Evolutionary conservation across 2,888 invertebrate genomes (phyloP).

Genomic region (Drosophila recens): DNA sequence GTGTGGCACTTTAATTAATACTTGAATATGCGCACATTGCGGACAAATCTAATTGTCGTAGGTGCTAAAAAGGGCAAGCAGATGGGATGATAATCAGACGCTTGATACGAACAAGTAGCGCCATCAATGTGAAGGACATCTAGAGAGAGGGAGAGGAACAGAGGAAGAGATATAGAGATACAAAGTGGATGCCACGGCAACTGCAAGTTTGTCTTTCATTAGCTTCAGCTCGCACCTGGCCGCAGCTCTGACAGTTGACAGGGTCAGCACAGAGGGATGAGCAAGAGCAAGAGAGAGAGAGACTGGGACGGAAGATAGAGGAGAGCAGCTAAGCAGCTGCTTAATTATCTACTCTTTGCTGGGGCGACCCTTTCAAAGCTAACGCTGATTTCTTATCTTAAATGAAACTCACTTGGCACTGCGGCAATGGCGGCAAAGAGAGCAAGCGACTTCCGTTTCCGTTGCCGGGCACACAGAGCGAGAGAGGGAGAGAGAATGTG

Average conservation of each 20-base stretch:
- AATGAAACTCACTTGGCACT: constrained; percentile 63
- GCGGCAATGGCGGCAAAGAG: constrained; percentile 33
- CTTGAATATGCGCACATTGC: constrained; percentile 32
- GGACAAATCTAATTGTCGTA: neutral
- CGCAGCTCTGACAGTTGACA: constrained; percentile 49
- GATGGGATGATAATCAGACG: constrained; percentile 37
- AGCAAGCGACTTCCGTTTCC: constrained; percentile 58
- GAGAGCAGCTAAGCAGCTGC: constrained; percentile 65
- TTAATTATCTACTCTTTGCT: constrained; percentile 67
- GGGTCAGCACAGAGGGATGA: constrained; percentile 12
- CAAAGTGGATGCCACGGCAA: constrained; percentile 1
- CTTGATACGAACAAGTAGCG: constrained; percentile 35
- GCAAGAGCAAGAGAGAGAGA: neutral
- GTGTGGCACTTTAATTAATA: constrained; percentile 56
- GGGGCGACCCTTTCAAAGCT: constrained; percentile 58
- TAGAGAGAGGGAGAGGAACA: neutral
- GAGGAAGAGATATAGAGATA: neutral
- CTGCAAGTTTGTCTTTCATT: constrained; percentile 77
- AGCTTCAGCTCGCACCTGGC: constrained; percentile 30
- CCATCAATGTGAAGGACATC: constrained; percentile 27
- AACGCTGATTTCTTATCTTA: constrained; percentile 76
- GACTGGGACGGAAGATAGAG: neutral
- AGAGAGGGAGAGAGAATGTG: neutral
- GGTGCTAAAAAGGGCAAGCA: constrained; percentile 10
- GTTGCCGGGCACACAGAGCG: constrained; percentile 30